Evolutionary conservation across 2,797 vertebrate genomes (phyloP).

Genomic region (Alosa sapidissima): DNA sequence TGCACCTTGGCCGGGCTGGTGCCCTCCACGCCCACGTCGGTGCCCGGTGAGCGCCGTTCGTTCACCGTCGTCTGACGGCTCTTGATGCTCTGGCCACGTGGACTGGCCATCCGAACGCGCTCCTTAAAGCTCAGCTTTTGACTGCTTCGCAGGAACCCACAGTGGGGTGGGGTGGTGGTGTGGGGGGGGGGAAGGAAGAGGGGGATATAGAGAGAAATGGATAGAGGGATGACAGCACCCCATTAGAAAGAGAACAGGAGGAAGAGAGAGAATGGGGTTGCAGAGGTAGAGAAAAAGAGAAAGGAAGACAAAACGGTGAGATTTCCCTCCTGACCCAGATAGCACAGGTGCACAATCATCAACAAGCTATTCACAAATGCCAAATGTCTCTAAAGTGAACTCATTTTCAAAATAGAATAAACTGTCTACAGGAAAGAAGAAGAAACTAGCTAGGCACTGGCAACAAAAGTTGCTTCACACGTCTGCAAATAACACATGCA

Average conservation of each 20-base stretch:
- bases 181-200: not conserved
- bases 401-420: not conserved
- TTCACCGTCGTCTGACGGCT: conserved; percentile 84
- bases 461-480: not conserved
- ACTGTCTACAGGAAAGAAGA: not conserved
- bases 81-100: conserved; percentile 92
- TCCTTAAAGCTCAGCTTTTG: conserved; percentile 97
- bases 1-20: conserved; percentile 94
- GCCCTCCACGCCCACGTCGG: conserved; percentile 81
- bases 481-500: not conserved
- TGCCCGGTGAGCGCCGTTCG: conserved; percentile 87
- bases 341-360: not conserved
- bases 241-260: conserved; percentile 25
- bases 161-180: not conserved
- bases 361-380: not conserved
- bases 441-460: not conserved
- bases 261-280: conserved; percentile 25
- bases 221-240: not conserved
- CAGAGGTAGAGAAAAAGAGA: conserved; percentile 6
- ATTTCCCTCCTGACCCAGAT: not conserved
- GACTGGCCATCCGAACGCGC: conserved; percentile 93
- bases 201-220: not conserved
- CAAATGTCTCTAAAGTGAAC: not conserved
- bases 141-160: conserved; percentile 64
- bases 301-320: conserved; percentile 49